Evolutionary conservation across 2,113 vertebrate species (phyloP), one percentile per base, ranked within the genome.

Genomic region (Gambusia affinis): DNA sequence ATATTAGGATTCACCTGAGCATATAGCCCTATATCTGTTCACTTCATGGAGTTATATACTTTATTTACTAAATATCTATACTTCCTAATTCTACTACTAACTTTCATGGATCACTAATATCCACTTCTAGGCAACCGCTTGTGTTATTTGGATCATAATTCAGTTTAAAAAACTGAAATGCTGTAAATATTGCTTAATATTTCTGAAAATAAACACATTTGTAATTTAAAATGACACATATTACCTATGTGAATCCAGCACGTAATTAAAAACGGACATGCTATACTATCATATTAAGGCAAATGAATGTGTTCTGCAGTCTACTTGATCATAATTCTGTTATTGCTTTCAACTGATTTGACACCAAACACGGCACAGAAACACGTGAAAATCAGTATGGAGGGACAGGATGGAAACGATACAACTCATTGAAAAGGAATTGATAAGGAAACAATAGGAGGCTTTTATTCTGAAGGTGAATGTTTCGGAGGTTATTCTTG

Each of bases 291-390:
- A 75, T 70, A n/a, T 60, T 28, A 4, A 22, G 19, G 33, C 28
- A 54, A 37, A 4, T 65, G 27, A 66, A 47, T 19, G 44, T 17
- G 17, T 47, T 19, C 44, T 47, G 44, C 44, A 47, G 44, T 47
- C 44, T 17, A 19, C 42, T 19, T 66, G 81, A 37, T 57, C 51
- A 63, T 85, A 14, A 57, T 60, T 62, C 4, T 63, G 72, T n/a
- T 6, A n/a, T 24, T 57, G 66, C 31, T 29, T 7, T 31, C 1
- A 24, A 47, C 67, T 54, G 57, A 79, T 71, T 42, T 77, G n/a
- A 89, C 77, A 83, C 44, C 70, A 83, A 83, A 82, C 81, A 90
- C 70, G 31, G 71, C 65, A 89, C 84, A 88, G 76, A 86, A 72
- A 80, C 68, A 86, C 75, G 85, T 28, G 88, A 47, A 78, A 83